A percentile compares a stretch with the other conserved stretches of the same genome.
These are phyloP conservation scores for Tetragonisca angustula DNA, from an alignment of 2,888 invertebrate species.

Conservation along the genomic window DNA sequence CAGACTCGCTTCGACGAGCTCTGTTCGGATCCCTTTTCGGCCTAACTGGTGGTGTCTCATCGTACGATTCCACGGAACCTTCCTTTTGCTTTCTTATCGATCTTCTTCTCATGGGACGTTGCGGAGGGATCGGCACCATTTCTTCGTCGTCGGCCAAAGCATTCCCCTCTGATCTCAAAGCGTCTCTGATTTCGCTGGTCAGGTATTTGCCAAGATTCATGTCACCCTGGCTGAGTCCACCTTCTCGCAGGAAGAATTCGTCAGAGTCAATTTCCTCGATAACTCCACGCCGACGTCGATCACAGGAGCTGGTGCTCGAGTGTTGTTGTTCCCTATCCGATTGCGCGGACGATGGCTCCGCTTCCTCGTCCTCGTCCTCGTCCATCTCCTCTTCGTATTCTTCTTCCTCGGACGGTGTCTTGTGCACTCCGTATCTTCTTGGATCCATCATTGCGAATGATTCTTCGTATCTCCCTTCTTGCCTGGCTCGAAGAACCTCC, in stretches of 20 bases:
- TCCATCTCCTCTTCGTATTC: conserved; percentile 67
- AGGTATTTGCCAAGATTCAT: conserved; percentile 92
- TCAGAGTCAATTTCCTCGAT: conserved; percentile 95
- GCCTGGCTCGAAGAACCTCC: conserved; percentile 57
- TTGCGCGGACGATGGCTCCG: conserved; percentile 75
- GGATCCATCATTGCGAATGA: conserved; percentile 75
- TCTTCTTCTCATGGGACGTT: conserved; percentile 75
- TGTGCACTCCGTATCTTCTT: conserved; percentile 62
- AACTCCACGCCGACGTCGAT: conserved; percentile 87
- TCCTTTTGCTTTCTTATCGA: conserved; percentile 77
- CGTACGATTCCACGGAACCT: conserved; percentile 73
- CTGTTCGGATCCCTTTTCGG: conserved; percentile 84
- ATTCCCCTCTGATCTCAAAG: conserved; percentile 88
- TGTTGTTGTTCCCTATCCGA: conserved; percentile 85
- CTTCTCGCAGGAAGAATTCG: conserved; percentile 93
- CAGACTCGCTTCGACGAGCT: conserved; percentile 72
- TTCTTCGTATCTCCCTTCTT: conserved; percentile 51
- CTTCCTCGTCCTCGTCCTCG: conserved; percentile 72
- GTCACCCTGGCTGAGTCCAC: conserved; percentile 93
- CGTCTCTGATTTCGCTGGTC: conserved; percentile 92
- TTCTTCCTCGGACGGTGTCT: conserved; percentile 52
- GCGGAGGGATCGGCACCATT: conserved; percentile 75
- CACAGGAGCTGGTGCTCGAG: conserved; percentile 87
- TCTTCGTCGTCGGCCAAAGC: conserved; percentile 85
- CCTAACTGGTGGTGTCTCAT: conserved; percentile 82